phyloP scores from a whole-genome alignment of 2,113 vertebrate species.

The Typhlomys cinereus region DNA sequence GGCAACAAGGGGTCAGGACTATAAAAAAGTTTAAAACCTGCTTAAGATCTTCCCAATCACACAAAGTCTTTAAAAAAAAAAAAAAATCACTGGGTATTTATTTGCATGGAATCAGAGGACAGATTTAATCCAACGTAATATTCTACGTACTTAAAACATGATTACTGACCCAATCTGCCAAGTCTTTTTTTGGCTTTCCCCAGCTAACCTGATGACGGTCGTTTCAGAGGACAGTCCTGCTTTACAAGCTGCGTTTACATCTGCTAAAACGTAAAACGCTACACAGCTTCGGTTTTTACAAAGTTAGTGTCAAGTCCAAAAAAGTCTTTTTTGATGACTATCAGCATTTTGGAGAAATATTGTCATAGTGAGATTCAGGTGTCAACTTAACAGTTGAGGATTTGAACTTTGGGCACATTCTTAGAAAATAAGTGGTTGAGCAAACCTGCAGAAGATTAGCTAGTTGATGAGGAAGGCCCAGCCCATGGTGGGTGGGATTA shows the following conservation, averaged over 20 bases:
- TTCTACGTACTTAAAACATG: conserved; percentile 20
- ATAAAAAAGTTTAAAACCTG: not conserved
- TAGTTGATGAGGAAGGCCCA: no score
- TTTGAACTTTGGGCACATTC: no score
- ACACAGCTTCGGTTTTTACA: conserved; percentile 59
- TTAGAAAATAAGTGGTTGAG: no score
- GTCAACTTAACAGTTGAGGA: no score
- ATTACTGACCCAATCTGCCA: not conserved
- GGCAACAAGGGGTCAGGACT: not conserved
- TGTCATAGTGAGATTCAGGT: no score
- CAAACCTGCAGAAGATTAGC: no score
- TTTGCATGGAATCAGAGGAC: conserved; percentile 61
- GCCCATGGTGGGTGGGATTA: no score
- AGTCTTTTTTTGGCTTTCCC: not conserved
- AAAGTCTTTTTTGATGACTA: conserved; percentile 89
- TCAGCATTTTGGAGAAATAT: no score
- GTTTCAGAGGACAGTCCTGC: not conserved
- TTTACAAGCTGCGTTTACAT: not conserved
- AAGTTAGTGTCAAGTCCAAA: conserved; percentile 85
- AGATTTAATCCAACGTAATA: conserved; percentile 31
- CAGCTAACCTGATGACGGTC: conserved; percentile 37
- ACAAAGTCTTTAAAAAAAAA: conserved; percentile 18
- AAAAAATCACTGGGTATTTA: conserved; percentile 65
- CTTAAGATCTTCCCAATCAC: not conserved
- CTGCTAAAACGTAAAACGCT: not conserved